Evolutionary conservation across 23 tunicate genomes (phyloP).

Genomic region (Ciona savignyi): DNA sequence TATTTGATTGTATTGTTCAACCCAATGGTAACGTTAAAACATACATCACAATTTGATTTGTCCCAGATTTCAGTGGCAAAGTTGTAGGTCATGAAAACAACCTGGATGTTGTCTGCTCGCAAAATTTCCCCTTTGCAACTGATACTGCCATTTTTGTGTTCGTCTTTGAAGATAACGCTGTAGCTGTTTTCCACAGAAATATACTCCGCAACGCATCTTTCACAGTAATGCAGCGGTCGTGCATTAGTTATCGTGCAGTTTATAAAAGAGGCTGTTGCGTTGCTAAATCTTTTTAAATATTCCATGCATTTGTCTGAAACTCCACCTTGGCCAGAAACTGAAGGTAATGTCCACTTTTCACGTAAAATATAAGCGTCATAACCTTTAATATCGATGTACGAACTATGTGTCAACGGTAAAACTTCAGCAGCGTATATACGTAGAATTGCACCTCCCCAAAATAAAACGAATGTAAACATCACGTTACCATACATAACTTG

Average conservation of each 20-base stretch:
- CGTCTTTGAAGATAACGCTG: conserved; percentile 17
- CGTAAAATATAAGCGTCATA: too few relatives aligned
- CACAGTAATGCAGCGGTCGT: conserved; percentile 68
- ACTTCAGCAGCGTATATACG: too few relatives aligned
- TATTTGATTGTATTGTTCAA: conserved; percentile 27
- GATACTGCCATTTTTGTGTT: background rate
- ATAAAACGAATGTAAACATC: too few relatives aligned
- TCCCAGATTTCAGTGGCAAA: conserved; percentile 47
- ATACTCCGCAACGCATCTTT: conserved; percentile 50
- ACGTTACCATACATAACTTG: too few relatives aligned
- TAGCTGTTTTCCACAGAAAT: conserved; percentile 20
- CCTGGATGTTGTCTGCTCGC: conserved; percentile 75
- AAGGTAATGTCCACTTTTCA: too few relatives aligned
- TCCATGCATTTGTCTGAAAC: conserved; percentile 36
- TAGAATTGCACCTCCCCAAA: too few relatives aligned
- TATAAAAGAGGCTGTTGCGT: conserved; percentile 44
- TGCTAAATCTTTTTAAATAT: conserved; percentile 30
- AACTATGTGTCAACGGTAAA: too few relatives aligned
- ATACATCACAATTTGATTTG: conserved; percentile 55
- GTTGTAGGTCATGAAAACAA: conserved; percentile 28
- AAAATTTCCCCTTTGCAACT: conserved; percentile 42
- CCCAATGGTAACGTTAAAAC: conserved; percentile 27
- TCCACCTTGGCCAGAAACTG: too few relatives aligned
- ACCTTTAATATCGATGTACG: too few relatives aligned
- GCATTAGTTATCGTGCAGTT: conserved; percentile 53